Conservation (phyloP, 2,797 vertebrate genomes). For the Myripristis jacobus region DNA sequence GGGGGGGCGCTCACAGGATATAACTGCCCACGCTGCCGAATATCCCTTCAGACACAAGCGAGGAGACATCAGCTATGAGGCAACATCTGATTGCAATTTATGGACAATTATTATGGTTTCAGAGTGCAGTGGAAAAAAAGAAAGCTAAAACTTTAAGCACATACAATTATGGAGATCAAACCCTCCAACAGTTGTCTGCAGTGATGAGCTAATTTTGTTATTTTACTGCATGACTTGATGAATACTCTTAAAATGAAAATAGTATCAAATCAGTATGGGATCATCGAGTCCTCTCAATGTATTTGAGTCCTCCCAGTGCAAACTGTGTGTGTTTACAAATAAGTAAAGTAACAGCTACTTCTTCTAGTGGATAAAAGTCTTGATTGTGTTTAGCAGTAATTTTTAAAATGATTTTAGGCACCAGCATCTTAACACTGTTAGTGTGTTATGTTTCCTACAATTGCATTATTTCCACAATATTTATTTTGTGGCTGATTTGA, state of each 20-base stretch:
- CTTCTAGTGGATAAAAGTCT: too few species aligned
- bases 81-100: slow-evolving; percentile 75
- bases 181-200: slow-evolving; percentile 33
- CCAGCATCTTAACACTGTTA: slow-evolving; percentile 34
- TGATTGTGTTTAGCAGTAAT: background rate
- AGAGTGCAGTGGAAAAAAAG: slow-evolving; percentile 26
- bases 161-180: slow-evolving; percentile 60
- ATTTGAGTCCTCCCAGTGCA: too few species aligned
- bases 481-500: slow-evolving; percentile 60
- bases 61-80: slow-evolving; percentile 49
- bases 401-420: slow-evolving; percentile 1
- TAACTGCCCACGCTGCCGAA: slow-evolving; percentile 61
- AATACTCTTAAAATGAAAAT: slow-evolving; percentile 7
- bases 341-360: too few species aligned
- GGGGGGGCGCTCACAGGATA: slow-evolving; percentile 57
- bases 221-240: slow-evolving; percentile 26
- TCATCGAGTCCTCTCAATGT: too few species aligned
- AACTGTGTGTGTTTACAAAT: too few species aligned
- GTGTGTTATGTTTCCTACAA: slow-evolving; percentile 35
- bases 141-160: slow-evolving; percentile 38
- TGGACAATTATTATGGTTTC: slow-evolving; percentile 61
- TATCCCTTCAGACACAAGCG: slow-evolving; percentile 42
- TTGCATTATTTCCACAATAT: slow-evolving; percentile 57
- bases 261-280: background rate
- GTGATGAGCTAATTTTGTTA: slow-evolving; percentile 31